phyloP scores from a whole-genome alignment of 2,797 vertebrate genomes.

The Tangara arthus region DNA sequence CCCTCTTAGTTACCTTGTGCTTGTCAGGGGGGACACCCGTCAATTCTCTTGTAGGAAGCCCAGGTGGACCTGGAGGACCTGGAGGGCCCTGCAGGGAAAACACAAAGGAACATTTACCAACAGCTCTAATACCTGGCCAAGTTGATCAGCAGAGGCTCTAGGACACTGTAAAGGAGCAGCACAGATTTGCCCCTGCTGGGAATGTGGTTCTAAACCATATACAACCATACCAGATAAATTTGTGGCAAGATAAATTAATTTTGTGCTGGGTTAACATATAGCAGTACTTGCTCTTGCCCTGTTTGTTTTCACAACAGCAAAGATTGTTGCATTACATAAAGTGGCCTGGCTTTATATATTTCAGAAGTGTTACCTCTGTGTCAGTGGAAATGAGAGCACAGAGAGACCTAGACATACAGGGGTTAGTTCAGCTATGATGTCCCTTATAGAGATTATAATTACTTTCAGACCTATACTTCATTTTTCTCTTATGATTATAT shows the following conservation, averaged over 20 bases:
- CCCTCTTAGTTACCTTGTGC: conserved; percentile 70
- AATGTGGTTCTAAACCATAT: background rate
- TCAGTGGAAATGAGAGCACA: background rate
- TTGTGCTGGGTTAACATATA: background rate
- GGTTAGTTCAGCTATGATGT: background rate
- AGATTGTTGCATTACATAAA: background rate
- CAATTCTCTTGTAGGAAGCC: conserved; percentile 47
- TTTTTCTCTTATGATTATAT: background rate
- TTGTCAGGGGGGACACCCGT: conserved; percentile 27
- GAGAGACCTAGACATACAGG: background rate
- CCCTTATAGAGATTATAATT: background rate
- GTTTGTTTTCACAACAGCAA: background rate
- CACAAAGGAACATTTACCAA: background rate
- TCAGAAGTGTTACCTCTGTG: background rate
- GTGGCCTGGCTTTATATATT: background rate
- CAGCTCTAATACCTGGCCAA: background rate
- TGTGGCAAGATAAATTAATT: background rate
- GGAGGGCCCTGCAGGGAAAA: conserved; percentile 74
- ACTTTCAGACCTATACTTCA: background rate
- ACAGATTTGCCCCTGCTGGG: background rate
- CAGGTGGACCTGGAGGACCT: conserved; percentile 74
- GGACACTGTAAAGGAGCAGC: background rate
- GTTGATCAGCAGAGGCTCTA: background rate
- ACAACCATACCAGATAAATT: background rate
- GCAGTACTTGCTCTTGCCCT: background rate